Conservation (phyloP, 2,113 vertebrate species). For the Alouatta palliata region DNA sequence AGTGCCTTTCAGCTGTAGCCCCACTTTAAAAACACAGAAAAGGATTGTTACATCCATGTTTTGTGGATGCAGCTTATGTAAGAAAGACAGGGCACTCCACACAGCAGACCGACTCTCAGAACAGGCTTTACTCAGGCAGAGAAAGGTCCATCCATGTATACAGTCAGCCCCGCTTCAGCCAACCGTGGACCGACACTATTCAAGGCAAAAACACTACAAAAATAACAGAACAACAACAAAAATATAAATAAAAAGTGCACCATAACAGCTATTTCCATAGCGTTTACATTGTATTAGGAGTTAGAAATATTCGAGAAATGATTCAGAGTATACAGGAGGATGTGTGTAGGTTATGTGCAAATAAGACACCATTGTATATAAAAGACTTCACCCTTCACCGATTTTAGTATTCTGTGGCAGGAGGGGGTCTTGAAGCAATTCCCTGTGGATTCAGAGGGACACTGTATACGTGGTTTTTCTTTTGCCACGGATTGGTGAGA, state of each 20-base stretch:
- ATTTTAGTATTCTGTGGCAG: background rate
- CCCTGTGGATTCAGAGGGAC: background rate
- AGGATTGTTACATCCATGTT: background rate
- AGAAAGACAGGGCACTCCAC: rapidly evolving
- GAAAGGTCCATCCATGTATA: background rate
- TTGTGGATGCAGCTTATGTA: background rate
- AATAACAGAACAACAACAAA: background rate
- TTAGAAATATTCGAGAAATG: background rate
- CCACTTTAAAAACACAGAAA: background rate
- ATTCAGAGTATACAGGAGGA: background rate
- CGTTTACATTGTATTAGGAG: background rate
- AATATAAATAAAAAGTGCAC: background rate
- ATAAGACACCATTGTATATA: background rate
- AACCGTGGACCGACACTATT: background rate
- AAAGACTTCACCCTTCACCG: too few species aligned
- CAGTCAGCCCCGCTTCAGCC: background rate
- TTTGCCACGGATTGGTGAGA: background rate
- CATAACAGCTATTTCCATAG: background rate
- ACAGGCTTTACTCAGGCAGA: too few species aligned
- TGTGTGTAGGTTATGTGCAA: background rate
- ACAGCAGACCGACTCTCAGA: background rate
- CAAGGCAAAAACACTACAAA: background rate
- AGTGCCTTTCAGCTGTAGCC: background rate
- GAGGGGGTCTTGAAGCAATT: background rate
- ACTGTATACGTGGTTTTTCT: background rate